A percentile compares a stretch with the other conserved stretches of the same genome.
Evolutionary conservation across 2,888 invertebrate species (phyloP).

Genomic region (Pseudococcus longispinus): DNA sequence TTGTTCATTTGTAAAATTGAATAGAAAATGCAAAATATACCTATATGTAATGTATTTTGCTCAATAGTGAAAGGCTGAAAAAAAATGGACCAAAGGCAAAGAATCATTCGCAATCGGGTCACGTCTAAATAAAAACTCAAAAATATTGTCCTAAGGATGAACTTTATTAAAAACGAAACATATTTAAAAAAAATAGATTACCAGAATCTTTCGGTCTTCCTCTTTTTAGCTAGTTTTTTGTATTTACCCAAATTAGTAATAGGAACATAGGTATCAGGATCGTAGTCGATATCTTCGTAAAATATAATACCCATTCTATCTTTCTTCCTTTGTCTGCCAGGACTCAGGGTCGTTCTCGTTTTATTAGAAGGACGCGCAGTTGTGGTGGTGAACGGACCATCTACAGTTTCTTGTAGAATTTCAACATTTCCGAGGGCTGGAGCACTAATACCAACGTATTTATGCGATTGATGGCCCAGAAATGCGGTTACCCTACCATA

Average conservation of each 20-base stretch:
- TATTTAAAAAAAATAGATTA: neutral
- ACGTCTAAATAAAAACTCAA: neutral
- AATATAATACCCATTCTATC: slow-evolving; percentile 19
- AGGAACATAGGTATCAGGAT: neutral
- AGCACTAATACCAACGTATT: neutral
- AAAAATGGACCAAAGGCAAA: no score
- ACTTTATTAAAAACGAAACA: neutral
- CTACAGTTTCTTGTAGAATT: neutral
- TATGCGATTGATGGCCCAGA: neutral
- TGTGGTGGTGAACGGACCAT: neutral
- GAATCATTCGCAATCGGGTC: no score
- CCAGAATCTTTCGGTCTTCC: neutral
- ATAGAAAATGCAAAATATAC: no score
- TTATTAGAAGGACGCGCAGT: neutral
- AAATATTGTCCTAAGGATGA: neutral
- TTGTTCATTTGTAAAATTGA: no score
- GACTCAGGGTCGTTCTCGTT: neutral
- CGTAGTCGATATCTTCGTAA: slow-evolving; percentile 20
- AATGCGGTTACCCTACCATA: neutral
- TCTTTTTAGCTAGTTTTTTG: neutral
- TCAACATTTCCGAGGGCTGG: neutral
- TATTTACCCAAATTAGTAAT: neutral
- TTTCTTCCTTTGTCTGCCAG: neutral
- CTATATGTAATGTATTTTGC: no score
- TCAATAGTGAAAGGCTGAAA: no score